phyloP scores from a whole-genome alignment of 2,888 invertebrate genomes.

The Drosophila testacea region DNA sequence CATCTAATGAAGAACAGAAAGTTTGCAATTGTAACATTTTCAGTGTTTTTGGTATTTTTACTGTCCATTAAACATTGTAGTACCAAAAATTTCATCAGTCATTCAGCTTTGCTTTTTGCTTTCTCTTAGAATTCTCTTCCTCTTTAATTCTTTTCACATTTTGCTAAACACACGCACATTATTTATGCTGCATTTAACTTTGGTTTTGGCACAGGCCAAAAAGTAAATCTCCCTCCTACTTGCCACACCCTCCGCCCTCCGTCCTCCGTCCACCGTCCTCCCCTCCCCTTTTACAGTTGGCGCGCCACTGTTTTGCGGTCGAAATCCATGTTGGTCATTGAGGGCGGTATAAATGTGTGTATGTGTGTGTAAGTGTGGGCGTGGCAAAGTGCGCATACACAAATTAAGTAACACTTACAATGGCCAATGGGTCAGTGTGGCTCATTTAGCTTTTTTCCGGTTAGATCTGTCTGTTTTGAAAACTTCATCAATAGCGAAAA shows the following conservation, averaged over 20 bases:
- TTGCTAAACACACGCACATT: constrained; percentile 66
- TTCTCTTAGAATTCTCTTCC: not conserved
- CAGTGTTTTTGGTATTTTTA: constrained; percentile 5
- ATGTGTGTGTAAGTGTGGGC: constrained; percentile 22
- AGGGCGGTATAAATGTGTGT: not conserved
- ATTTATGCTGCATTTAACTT: constrained; percentile 81
- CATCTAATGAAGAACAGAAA: not conserved
- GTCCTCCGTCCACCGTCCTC: not conserved
- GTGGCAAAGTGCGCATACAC: constrained; percentile 66
- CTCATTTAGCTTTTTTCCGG: too few relatives aligned
- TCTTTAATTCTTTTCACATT: not conserved
- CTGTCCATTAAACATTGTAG: constrained; percentile 9
- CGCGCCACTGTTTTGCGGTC: constrained; percentile 75
- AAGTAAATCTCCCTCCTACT: constrained; percentile 27
- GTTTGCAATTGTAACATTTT: not conserved
- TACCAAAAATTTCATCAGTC: constrained; percentile 8
- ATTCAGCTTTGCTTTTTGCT: not conserved
- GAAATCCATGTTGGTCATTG: constrained; percentile 58
- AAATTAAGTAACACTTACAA: constrained; percentile 80
- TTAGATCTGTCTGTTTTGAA: too few relatives aligned
- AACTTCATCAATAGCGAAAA: too few relatives aligned
- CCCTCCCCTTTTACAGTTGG: constrained; percentile 32
- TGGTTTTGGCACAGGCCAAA: constrained; percentile 67
- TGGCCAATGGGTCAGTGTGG: constrained; percentile 26
- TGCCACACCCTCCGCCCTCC: too few relatives aligned